phyloP scores from a whole-genome alignment of 2,888 invertebrate species.

The Ischnus inquisitorius region DNA sequence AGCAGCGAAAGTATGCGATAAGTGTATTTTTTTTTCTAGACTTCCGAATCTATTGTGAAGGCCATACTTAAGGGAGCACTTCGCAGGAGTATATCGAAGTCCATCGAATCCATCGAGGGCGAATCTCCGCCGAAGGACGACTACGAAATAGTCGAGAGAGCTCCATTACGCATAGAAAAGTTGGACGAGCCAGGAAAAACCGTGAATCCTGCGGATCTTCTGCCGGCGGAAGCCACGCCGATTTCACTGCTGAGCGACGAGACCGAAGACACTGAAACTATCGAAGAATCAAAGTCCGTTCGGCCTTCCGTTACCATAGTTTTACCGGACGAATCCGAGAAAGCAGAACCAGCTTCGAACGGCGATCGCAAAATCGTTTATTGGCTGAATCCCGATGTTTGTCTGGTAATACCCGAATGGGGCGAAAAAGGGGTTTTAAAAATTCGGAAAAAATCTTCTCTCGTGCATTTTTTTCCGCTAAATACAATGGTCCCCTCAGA shows the following conservation, averaged over 20 bases:
- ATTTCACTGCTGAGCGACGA: constrained; percentile 31
- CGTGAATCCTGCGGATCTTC: not conserved
- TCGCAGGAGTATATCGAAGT: not conserved
- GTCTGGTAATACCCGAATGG: constrained; percentile 72
- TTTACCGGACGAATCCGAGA: constrained; percentile 23
- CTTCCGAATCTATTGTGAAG: constrained; percentile 33
- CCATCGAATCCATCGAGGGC: not conserved
- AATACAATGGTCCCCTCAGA: too few species aligned
- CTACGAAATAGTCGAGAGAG: not conserved
- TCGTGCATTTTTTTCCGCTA: too few species aligned
- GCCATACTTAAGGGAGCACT: constrained; percentile 26
- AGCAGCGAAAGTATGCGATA: not conserved
- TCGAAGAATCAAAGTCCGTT: constrained; percentile 7
- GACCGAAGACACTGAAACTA: not conserved
- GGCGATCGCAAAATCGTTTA: constrained; percentile 55
- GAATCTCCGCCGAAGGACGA: not conserved
- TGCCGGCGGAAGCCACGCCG: not conserved
- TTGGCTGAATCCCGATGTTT: constrained; percentile 74
- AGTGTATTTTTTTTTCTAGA: constrained; percentile 23
- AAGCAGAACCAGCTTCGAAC: not conserved
- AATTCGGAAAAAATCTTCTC: too few species aligned
- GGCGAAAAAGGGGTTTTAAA: too few species aligned
- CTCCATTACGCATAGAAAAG: constrained; percentile 36
- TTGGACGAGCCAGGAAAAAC: constrained; percentile 42
- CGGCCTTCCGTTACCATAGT: constrained; percentile 33